These are phyloP conservation scores for Eubucco bourcierii DNA, from an alignment of 2,113 vertebrate genomes.

Conservation along the genomic window DNA sequence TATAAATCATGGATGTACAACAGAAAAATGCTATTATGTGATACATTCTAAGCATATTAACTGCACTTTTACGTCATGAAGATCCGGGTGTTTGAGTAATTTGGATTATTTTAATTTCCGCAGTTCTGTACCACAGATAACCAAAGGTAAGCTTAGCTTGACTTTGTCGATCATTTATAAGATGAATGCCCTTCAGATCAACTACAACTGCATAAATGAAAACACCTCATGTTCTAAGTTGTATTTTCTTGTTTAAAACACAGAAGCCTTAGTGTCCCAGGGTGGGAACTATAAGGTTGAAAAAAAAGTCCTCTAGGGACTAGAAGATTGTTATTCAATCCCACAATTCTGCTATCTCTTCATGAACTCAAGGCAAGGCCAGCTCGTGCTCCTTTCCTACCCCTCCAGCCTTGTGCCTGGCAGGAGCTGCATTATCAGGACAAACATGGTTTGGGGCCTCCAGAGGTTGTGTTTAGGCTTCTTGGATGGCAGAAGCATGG, in stretches of 20 bases:
- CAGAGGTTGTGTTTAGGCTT: too few relatives aligned
- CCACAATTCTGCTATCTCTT: too few relatives aligned
- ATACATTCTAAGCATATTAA: constrained; percentile 26
- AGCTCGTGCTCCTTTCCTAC: too few relatives aligned
- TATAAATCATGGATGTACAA: constrained; percentile 11
- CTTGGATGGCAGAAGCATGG: too few relatives aligned
- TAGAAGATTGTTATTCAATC: too few relatives aligned
- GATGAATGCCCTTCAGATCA: constrained; percentile 4
- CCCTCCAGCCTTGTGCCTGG: too few relatives aligned
- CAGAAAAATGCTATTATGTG: constrained; percentile 9
- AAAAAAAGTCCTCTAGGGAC: too few relatives aligned
- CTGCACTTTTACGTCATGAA: constrained; percentile 6
- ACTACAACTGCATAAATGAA: neutral
- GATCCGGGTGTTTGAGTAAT: constrained; percentile 34
- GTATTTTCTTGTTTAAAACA: neutral
- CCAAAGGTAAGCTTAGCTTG: neutral
- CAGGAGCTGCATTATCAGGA: too few relatives aligned
- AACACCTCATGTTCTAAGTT: neutral
- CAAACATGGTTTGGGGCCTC: too few relatives aligned
- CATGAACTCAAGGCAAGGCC: too few relatives aligned
- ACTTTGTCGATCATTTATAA: constrained; percentile 13
- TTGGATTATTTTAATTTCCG: constrained; percentile 35
- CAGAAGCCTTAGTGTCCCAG: neutral
- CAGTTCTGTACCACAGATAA: neutral
- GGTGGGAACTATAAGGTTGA: too few relatives aligned